A percentile compares a stretch with the other conserved stretches of the same genome.
Evolutionary conservation across 1,140 invertebrate species (phyloP).

Genomic region (Orchesella cincta): DNA sequence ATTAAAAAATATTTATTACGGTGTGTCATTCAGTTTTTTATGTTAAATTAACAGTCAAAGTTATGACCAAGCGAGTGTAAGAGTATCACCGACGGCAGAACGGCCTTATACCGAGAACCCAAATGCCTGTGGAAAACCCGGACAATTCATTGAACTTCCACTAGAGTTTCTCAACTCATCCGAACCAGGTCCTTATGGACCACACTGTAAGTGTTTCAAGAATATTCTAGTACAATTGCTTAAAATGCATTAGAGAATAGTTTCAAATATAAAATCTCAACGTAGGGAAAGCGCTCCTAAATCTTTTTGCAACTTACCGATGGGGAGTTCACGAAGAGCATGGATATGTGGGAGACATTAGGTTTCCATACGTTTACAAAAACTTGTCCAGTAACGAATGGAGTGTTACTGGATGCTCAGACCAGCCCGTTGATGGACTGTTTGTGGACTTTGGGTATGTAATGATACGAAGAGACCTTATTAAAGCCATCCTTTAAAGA

Average conservation of each 20-base stretch:
- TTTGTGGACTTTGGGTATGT: constrained; percentile 16
- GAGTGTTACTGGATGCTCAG: constrained; percentile 51
- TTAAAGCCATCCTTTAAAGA: neutral
- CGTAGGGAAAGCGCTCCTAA: constrained; percentile 57
- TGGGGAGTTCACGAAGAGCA: constrained; percentile 54
- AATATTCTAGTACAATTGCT: too few species aligned
- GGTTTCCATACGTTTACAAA: constrained; percentile 50
- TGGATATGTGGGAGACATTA: neutral
- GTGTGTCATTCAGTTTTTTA: too few species aligned
- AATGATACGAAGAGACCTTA: neutral
- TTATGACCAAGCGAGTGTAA: too few species aligned
- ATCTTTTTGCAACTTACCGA: constrained; percentile 59
- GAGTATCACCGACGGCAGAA: too few species aligned
- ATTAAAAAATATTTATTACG: too few species aligned
- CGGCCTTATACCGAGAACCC: neutral
- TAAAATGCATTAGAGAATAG: neutral
- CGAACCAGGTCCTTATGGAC: constrained; percentile 29
- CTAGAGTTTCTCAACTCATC: too few species aligned
- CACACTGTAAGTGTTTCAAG: constrained; percentile 34
- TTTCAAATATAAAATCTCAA: neutral
- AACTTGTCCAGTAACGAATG: constrained; percentile 53
- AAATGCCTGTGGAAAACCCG: neutral
- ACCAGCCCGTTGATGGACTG: neutral
- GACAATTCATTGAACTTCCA: neutral
- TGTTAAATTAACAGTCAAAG: too few species aligned